Conservation (phyloP, 2,797 vertebrate species). For the Microchirus variegatus region DNA sequence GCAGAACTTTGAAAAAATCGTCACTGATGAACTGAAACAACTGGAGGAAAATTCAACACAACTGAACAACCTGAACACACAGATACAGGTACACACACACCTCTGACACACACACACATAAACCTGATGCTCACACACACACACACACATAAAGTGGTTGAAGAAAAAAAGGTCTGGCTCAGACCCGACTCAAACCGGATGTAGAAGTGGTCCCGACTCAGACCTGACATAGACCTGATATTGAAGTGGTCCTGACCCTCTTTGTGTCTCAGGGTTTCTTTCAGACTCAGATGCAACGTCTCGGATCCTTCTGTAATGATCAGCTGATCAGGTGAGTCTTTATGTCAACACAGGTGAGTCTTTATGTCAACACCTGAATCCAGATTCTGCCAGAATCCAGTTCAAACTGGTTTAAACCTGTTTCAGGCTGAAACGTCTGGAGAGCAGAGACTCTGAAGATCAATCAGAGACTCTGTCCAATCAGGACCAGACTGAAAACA, state of each 20-base stretch:
- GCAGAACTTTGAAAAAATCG: conserved; percentile 76
- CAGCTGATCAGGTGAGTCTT: conserved; percentile 81
- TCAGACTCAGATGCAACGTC: conserved; percentile 75
- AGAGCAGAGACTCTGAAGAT: not conserved
- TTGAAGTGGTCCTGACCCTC: not conserved
- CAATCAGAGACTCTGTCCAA: not conserved
- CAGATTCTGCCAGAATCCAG: too few relatives aligned
- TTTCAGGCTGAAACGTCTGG: conserved; percentile 42
- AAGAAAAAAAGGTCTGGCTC: not conserved
- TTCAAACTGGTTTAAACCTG: not conserved
- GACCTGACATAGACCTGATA: not conserved
- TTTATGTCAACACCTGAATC: not conserved
- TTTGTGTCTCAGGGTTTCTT: conserved; percentile 81
- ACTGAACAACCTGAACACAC: conserved; percentile 80
- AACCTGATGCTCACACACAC: too few relatives aligned
- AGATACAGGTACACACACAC: conserved; percentile 54
- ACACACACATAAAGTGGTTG: too few relatives aligned
- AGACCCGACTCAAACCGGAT: too few relatives aligned
- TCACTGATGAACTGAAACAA: conserved; percentile 78
- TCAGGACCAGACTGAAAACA: conserved; percentile 13
- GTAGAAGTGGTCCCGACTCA: not conserved
- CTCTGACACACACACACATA: not conserved
- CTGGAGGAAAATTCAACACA: conserved; percentile 78
- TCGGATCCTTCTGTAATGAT: conserved; percentile 80
- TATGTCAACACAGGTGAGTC: conserved; percentile 61